These are phyloP conservation scores for Drosophila flavopinicola DNA, from an alignment of 2,888 invertebrate species.

Conservation along the genomic window DNA sequence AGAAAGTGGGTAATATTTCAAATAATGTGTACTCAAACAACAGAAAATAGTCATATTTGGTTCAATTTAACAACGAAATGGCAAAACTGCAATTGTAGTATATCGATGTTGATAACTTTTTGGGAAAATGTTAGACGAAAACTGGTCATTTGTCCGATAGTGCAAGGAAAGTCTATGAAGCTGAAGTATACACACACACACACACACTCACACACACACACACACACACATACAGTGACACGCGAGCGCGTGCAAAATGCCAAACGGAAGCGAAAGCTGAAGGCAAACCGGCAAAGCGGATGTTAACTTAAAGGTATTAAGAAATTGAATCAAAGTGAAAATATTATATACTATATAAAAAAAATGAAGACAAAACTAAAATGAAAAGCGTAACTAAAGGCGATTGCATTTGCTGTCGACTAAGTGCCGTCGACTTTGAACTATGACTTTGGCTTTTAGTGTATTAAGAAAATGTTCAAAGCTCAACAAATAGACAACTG, in stretches of 20 bases:
- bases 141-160: too few relatives aligned
- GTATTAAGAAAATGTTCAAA: conserved; percentile 62
- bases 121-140: too few relatives aligned
- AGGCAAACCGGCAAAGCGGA: conserved; percentile 62
- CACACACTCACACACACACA: background rate
- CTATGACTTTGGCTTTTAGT: conserved; percentile 74
- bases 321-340: conserved; percentile 78
- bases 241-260: conserved; percentile 1
- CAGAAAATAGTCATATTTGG: too few relatives aligned
- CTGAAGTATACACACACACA: conserved; percentile 9
- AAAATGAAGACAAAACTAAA: conserved; percentile 1
- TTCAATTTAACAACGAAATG: too few relatives aligned
- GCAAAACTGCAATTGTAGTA: too few relatives aligned
- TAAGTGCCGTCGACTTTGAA: conserved; percentile 57
- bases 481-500: conserved; percentile 32
- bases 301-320: conserved; percentile 78
- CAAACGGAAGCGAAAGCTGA: conserved; percentile 42
- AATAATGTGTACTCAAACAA: too few relatives aligned
- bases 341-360: conserved; percentile 48
- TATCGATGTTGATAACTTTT: too few relatives aligned
- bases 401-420: conserved; percentile 61
- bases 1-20: too few relatives aligned
- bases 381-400: conserved; percentile 38
- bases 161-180: conserved; percentile 47
- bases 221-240: background rate